Conservation (phyloP, 2,888 invertebrate species). For the Atherix ibis region DNA sequence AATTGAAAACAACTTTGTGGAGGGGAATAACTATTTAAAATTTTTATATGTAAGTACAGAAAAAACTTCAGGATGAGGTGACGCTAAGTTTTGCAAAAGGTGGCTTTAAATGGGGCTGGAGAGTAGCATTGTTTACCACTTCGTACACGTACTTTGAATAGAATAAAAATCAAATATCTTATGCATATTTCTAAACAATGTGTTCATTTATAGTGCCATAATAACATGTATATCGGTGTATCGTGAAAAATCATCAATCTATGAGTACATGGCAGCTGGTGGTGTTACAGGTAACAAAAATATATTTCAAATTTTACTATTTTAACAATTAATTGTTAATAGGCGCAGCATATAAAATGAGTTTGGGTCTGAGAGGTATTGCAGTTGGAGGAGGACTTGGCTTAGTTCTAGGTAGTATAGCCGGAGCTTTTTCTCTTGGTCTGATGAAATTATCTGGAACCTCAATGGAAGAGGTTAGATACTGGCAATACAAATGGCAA, state of each 20-base stretch:
- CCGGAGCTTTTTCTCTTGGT: slow-evolving; percentile 38
- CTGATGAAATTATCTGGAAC: slow-evolving; percentile 42
- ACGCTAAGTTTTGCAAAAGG: slow-evolving; percentile 54
- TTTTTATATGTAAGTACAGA: slow-evolving; percentile 42
- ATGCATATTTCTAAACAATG: slow-evolving; percentile 5
- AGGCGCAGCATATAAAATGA: slow-evolving; percentile 50
- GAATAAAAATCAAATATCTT: background rate
- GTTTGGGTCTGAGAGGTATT: slow-evolving; percentile 50
- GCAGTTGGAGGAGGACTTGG: slow-evolving; percentile 52
- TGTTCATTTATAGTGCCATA: slow-evolving; percentile 38
- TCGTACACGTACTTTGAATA: slow-evolving; percentile 43
- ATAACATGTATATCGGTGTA: slow-evolving; percentile 50
- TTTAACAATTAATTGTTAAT: background rate
- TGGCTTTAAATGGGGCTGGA: slow-evolving; percentile 53
- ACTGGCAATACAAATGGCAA: slow-evolving; percentile 40
- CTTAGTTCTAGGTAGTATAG: slow-evolving; percentile 40
- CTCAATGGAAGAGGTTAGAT: slow-evolving; percentile 46
- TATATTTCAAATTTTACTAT: background rate
- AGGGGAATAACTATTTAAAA: background rate
- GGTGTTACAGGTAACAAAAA: slow-evolving; percentile 31
- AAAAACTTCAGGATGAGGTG: slow-evolving; percentile 52
- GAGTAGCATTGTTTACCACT: slow-evolving; percentile 48
- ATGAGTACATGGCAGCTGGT: slow-evolving; percentile 52
- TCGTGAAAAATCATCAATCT: slow-evolving; percentile 45
- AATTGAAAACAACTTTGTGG: slow-evolving; percentile 1